Evolutionary conservation across 2,113 vertebrate genomes (phyloP), one percentile per base, ranked within the genome.

Genomic region (Oreochromis aureus): DNA sequence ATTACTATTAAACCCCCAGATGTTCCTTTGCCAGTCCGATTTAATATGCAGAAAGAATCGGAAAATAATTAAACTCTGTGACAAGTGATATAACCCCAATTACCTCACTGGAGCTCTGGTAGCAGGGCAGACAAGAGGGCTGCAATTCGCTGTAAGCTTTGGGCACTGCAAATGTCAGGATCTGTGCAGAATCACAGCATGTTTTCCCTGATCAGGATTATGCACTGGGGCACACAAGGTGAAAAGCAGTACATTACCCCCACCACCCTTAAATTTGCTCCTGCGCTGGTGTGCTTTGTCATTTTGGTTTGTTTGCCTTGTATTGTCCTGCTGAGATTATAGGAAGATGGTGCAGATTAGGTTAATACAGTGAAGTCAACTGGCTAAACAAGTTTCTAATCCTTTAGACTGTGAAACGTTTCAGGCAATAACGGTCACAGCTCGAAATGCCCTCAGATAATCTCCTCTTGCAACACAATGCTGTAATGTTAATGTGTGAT

Each of bases 41-140:
- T 94, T 94, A 91, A 94, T 91, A 94, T 94, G 89, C 89, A 86
- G 87, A 89, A 82, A 92, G 73, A 89, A 89, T 94, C 69, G 36
- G 34, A 91, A 93, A 95, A 94, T 93, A 94, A 96, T 95, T 94
- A 89, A 91, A 94, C 90, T 87, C 61, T 12, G 32, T 15, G 81
- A 93, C 91, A 91, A 93, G 90, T 93, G 84, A 88, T 81, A 24
- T 80, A 85, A 95, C 94, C 93, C 91, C 95, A 95, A 91, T 96
- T 95, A 94, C 89, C 88, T 92, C 19, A 48, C 53, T 85, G 46
- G 32, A 85, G 46, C 81, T 69, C 63, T 36, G 5, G 55, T 80
- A 53, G 88, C 81, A 63, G 58, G 18, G 22, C 44, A 79, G 73
- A 91, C 61, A 82, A 44, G 73, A 85, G 83, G 51, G 19, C 82